Evolutionary conservation across 2,797 vertebrate species (phyloP), one percentile per base, ranked within the genome.

Genomic region (Dipus sagitta): DNA sequence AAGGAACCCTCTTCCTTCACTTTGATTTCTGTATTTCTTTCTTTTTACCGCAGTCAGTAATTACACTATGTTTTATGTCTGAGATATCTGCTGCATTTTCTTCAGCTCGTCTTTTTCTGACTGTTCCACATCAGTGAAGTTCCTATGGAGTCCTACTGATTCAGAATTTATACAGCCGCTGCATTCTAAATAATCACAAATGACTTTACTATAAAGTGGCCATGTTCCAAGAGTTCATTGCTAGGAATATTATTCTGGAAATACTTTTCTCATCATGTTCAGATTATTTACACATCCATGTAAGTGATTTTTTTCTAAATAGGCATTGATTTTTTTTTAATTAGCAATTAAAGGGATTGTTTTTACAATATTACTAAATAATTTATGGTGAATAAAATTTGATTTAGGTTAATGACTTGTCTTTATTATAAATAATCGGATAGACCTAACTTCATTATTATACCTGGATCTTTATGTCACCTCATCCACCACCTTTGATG

Each of bases 291-390:
- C 23, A 86, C 52, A 86, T n/a, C 24, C 2, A 28, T 21, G 2
- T 38, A 83, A 81, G 10, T 64, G 4, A 74, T 72, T 38, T 58
- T 85, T 67, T 18, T 72, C 21, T 6, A 21, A 83, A 64, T 30
- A 83, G 34, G 94, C 83, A 80, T 1, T 14, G 75, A 54, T 3
- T 1, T 10, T 1, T 13, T 83, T 94, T 65, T 88, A 81, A 93
- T 52, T 71, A 91, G 30, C n/a, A 86, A 88, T 76, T 60, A 81
- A 14, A 23, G 84, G 18, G 67, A 6, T 38, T 86, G 12, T 77
- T 47, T 47, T 47, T 47, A 47, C 7, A 47, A 47, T 47, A 7
- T 58, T 88, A 90, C 84, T 79, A 86, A 85, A 90, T 86, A 80
- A 21, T n/a, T 62, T 42, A 75, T 10, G 24, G 26, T 54, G 12